Evolutionary conservation across 2,113 vertebrate species (phyloP).

Genomic region (Phrynocephalus versicolor): DNA sequence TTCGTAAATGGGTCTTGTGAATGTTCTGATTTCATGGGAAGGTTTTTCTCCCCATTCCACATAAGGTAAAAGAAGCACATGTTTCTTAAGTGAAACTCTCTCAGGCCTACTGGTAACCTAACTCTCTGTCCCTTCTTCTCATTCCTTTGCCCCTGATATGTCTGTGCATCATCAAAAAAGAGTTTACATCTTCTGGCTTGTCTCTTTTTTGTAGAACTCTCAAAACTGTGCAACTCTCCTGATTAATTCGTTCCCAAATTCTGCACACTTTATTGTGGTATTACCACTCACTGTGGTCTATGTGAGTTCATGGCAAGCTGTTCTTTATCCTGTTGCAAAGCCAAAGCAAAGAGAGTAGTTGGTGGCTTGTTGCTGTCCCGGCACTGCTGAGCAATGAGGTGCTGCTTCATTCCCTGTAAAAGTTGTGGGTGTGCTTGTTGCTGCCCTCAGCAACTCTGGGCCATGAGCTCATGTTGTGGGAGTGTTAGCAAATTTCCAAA

Average conservation of each 20-base stretch:
- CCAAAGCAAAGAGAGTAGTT: background rate
- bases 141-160: background rate
- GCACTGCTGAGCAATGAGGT: background rate
- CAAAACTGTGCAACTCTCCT: background rate
- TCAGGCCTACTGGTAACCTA: background rate
- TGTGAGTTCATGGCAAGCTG: background rate
- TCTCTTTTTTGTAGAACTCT: background rate
- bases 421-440: background rate
- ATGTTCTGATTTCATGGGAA: background rate
- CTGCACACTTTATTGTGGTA: background rate
- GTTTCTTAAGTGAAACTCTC: background rate
- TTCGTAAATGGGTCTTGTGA: background rate
- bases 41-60: background rate
- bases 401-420: too few relatives aligned
- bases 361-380: background rate
- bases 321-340: background rate
- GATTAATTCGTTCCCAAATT: background rate
- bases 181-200: background rate
- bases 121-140: background rate
- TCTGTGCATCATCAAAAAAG: background rate
- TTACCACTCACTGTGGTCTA: background rate
- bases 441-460: background rate
- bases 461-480: background rate
- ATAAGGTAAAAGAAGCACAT: background rate
- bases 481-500: background rate